These are phyloP conservation scores for Diacarnus erythraeanus DNA, from an alignment of 37 sponge, comb jelly and placozoan species.

Conservation along the genomic window DNA sequence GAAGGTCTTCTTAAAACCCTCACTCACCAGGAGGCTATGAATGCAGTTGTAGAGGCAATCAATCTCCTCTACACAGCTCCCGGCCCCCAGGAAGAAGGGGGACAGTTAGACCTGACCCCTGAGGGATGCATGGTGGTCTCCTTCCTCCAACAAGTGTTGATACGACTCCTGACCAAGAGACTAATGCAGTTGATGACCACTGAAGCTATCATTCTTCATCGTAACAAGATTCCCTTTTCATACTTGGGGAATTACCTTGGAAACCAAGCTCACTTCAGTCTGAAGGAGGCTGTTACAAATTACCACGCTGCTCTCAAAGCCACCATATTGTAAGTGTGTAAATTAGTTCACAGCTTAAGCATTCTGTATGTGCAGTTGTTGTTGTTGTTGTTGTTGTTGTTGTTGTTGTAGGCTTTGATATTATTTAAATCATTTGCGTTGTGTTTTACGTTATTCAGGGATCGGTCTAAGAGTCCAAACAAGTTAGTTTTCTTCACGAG, in stretches of 20 bases:
- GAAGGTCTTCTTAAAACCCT: slow-evolving; percentile 31
- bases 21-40: slow-evolving; percentile 11
- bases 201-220: slow-evolving; percentile 66
- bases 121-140: slow-evolving; percentile 56
- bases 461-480: slow-evolving; percentile 27
- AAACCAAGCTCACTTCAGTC: slow-evolving; percentile 82
- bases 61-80: slow-evolving; percentile 23
- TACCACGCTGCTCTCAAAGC: slow-evolving; percentile 16
- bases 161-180: slow-evolving; percentile 43
- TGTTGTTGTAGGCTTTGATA: not conserved
- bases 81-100: not conserved
- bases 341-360: too few species aligned
- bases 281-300: slow-evolving; percentile 57
- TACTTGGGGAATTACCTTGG: slow-evolving; percentile 71
- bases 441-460: not conserved
- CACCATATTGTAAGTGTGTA: slow-evolving; percentile 25
- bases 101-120: slow-evolving; percentile 21
- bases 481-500: slow-evolving; percentile 88
- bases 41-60: slow-evolving; percentile 45
- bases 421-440: too few species aligned
- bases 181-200: slow-evolving; percentile 80
- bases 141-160: slow-evolving; percentile 65
- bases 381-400: not conserved
- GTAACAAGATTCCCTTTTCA: slow-evolving; percentile 54
- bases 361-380: too few species aligned